Base-by-base conservation (phyloP, 1,140 invertebrate genomes). In the Drosophila mauritiana region DNA sequence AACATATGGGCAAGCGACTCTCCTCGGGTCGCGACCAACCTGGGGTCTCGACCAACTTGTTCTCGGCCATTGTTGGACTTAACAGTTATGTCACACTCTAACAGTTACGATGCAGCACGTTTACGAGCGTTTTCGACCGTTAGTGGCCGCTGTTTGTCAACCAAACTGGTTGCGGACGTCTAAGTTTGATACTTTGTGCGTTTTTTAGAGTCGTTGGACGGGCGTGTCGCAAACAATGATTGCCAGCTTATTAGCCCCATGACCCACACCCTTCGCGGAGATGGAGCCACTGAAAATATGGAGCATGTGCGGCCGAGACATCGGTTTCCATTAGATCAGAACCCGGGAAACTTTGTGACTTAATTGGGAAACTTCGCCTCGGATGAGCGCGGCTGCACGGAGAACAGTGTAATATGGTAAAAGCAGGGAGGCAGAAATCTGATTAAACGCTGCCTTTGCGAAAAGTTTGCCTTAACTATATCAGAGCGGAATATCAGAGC, bases 351-450 rank as follows among this genome's bases (percentile, higher is more conserved):
- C 43, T 89, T 83, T 73, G 59, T 55, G 79, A 77, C 73, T 83
- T 88, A 88, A 88, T 88, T 89, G 80, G 68, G 80, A 89, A 88
- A 89, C 79, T 88, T 86, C 51, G 70, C 52, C 61, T 70, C 42
- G 48, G 75, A 34, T 61, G 63, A 46, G 74, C 56, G 54, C 40
- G 17, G 46, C 13, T 51, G 43, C 40, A 56, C 22, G 40, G 34
- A 27, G 42, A 13, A 17, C 8, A 51, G 20, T 69, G 39, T 20
- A 68, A 56, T 20, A 73, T 64, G 63, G 43, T 52, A 59, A 53
- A 42, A 73, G 13, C 11, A 25, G 43, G 40, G 52, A 27, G 49
- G 52, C 54, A 56, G 61, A 70, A 81, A 81, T 68, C 83, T 79
- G 83, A 88, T 88, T 83, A 86, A 83, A 79, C 39, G 58, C 55